Base-by-base conservation (phyloP, 2,888 invertebrate genomes). In the Lasioglossum calceatum region DNA sequence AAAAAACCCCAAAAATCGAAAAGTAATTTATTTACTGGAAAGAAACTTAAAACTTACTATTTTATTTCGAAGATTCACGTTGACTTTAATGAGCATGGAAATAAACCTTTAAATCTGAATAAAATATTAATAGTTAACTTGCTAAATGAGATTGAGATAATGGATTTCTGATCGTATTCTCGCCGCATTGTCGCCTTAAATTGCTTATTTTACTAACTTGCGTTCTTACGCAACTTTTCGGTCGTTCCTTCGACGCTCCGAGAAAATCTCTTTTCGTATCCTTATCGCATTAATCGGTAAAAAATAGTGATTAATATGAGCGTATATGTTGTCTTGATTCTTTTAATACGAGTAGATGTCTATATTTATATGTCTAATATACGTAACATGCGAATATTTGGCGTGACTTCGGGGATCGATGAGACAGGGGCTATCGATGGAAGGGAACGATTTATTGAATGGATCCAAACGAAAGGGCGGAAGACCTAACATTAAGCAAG, bases 331-430 rank as follows among this genome's bases (percentile, higher is more conserved):
- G 79, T 58, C 47, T 75, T 84, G 74, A 86, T 86, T 85, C 47
- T 86, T 73, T 84, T 71, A 86, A 83, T 88, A 87, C 77, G 79
- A 85, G 77, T 89, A 84, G 84, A 82, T 84, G 84, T 88, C 75
- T 82, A 84, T 86, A 86, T 84, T 71, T 42, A 86, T 86, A 50
- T 70, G 50, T 74, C 86, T 84, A 82, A 84, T 71, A 88, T 84
- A 85, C 80, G 75, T 87, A 89, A 89, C 76, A 89, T 89, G 81
- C 87, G 88, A 92, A 92, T 93, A 92, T 92, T 93, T 93, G 92
- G 92, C 91, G 91, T 92, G 89, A 91, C 83, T 92, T 88, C 32
- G 87, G 81, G 87, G 77, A 84, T 90, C 81, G 82, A 89, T 91
- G 88, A 92, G 89, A 91, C 85, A 83, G 71, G 86, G 84, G 70